Conservation (phyloP, 2,888 invertebrate species). For the Matsumyia berberina region DNA sequence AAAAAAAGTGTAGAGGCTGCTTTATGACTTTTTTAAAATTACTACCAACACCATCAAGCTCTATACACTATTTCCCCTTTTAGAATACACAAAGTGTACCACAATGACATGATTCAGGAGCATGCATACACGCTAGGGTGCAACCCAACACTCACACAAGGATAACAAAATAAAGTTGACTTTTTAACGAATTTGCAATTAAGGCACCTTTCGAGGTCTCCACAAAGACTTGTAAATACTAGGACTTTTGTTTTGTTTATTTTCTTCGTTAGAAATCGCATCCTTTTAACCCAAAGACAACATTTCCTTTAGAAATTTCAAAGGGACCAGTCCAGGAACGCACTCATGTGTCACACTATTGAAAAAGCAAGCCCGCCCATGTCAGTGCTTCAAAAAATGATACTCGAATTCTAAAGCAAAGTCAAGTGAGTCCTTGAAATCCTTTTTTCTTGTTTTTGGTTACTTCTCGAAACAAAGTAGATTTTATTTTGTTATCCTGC, state of each 20-base stretch:
- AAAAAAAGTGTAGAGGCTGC: too few relatives aligned
- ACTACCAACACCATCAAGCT: too few relatives aligned
- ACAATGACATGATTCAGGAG: neutral
- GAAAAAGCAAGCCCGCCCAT: too few relatives aligned
- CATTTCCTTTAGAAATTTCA: too few relatives aligned
- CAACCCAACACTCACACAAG: neutral
- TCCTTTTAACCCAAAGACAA: too few relatives aligned
- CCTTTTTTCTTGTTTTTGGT: neutral
- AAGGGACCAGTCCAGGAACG: too few relatives aligned
- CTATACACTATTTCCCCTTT: too few relatives aligned
- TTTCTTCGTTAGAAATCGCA: too few relatives aligned
- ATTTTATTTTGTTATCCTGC: slow-evolving; percentile 11
- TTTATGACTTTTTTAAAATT: too few relatives aligned
- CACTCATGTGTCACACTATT: neutral
- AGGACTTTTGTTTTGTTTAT: too few relatives aligned
- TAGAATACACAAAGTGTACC: neutral
- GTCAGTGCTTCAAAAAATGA: neutral
- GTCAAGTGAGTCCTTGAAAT: slow-evolving; percentile 7
- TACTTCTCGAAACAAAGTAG: neutral
- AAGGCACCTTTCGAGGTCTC: neutral
- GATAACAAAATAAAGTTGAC: neutral
- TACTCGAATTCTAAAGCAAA: neutral
- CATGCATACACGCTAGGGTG: neutral
- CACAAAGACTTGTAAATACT: neutral
- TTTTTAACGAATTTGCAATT: slow-evolving; percentile 24